Evolutionary conservation across 2,113 vertebrate species (phyloP), one percentile per base, ranked within the genome.

Genomic region (Elaphurus davidianus): DNA sequence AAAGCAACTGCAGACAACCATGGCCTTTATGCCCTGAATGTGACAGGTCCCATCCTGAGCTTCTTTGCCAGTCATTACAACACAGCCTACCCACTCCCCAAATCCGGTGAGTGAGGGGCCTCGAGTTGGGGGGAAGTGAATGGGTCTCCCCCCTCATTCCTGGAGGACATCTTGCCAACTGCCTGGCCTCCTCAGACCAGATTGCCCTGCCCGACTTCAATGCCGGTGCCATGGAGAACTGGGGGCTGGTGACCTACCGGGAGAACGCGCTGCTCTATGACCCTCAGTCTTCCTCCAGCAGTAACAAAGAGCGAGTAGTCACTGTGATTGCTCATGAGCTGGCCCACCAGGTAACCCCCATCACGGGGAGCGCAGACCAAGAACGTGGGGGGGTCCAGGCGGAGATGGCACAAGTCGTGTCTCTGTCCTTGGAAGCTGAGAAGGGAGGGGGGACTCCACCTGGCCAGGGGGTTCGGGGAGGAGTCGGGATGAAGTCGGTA

Each of bases 221-320:
- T 0, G 99, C 99, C 0, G 99, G 99, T 0, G 99, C 99, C 0
- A 99, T 99, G 99, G 99, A 99, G 98, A 99, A 99, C 99, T 99
- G 99, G 99, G 99, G 99, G 14, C 99, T 99, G 84, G 97, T 99
- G 97, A 99, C 99, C 8, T 99, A 99, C 98, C 99, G 99, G 62
- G 99, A 99, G 98, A 99, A 98, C 0, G 96, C 99, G 0, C 98
- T 99, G 87, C 99, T 99, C 15, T 99, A 98, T 0, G 99, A 99
- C 40, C 9, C 81, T 0, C 0, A 0, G 0, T 97, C 96, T 36
- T 99, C 99, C 92, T 99, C 99, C 96, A 99, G 96, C 0, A 57
- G 99, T 93, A 99, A 99, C 99, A 99, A 99, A 98, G 99, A 99
- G 98, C 99, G 99, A 6, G 99, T 99, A 74, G 94, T 98, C 47